phyloP scores from a whole-genome alignment of 35 echinoderm and acorn worm genomes.

The Acanthaster planci region DNA sequence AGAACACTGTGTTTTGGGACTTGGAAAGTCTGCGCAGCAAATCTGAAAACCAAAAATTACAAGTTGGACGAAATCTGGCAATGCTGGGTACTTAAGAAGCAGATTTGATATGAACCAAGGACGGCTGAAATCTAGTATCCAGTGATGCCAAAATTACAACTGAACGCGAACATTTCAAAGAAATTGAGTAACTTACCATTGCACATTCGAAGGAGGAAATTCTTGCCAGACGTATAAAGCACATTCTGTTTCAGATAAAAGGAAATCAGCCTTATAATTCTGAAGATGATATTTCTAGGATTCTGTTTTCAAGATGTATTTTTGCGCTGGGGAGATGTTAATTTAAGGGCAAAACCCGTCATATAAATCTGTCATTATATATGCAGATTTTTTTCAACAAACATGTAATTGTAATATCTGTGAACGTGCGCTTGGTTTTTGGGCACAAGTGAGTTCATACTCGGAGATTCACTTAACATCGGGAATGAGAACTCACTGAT shows the following conservation, averaged over 20 bases:
- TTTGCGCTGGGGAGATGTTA: not conserved
- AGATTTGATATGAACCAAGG: not conserved
- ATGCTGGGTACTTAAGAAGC: not conserved
- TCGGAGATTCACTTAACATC: too few species aligned
- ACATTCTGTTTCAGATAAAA: constrained; percentile 57
- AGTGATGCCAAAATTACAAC: not conserved
- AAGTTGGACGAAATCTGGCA: too few species aligned
- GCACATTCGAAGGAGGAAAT: constrained; percentile 92
- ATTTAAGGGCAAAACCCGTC: too few species aligned
- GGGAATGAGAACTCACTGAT: constrained; percentile 78
- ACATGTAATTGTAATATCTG: too few species aligned
- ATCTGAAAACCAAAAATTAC: constrained; percentile 50
- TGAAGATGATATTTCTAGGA: not conserved
- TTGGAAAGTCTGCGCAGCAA: constrained; percentile 85
- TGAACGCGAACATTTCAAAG: too few species aligned
- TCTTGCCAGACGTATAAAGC: constrained; percentile 89
- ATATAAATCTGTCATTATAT: too few species aligned
- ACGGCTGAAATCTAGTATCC: not conserved
- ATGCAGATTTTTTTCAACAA: too few species aligned
- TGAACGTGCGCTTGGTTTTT: too few species aligned
- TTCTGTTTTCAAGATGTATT: not conserved
- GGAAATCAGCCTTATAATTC: not conserved
- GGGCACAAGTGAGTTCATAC: too few species aligned
- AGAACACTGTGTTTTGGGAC: constrained; percentile 94
- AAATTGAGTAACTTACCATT: constrained; percentile 77